A percentile compares a stretch with the other conserved stretches of the same genome.
phyloP scores from a whole-genome alignment of 2,797 vertebrate genomes.

The Ispidina lecontei region DNA sequence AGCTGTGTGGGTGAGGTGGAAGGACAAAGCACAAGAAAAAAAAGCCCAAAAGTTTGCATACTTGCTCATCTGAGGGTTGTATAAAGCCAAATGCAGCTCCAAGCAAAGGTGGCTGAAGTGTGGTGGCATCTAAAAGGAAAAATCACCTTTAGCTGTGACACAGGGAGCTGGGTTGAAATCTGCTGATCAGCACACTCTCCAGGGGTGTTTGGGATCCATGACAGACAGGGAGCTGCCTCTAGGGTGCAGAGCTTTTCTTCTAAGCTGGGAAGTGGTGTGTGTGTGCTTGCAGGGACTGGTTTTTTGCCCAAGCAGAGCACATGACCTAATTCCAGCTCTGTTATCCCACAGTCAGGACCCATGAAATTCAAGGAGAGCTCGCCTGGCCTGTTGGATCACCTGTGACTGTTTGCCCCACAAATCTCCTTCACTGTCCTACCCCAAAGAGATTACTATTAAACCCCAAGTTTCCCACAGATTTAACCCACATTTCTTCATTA shows the following conservation, averaged over 20 bases:
- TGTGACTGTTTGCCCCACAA: background rate
- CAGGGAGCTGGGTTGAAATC: background rate
- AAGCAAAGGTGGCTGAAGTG: background rate
- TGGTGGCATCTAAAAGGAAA: background rate
- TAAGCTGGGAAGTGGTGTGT: background rate
- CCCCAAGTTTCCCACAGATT: background rate
- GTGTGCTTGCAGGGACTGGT: background rate
- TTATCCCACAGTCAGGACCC: background rate
- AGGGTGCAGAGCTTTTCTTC: background rate
- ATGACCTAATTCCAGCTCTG: background rate
- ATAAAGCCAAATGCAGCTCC: background rate
- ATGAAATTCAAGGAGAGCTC: background rate
- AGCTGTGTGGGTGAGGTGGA: background rate
- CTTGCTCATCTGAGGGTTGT: background rate
- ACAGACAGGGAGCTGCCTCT: accelerated
- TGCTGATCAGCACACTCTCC: accelerated
- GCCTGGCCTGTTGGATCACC: background rate
- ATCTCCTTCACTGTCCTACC: background rate
- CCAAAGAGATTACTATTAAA: background rate
- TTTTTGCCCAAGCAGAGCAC: background rate
- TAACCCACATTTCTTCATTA: background rate
- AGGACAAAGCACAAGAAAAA: background rate
- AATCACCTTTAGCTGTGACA: background rate
- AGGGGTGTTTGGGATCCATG: background rate
- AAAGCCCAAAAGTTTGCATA: background rate